Percentiles rank a stretch among this genome's conserved stretches.
These are phyloP conservation scores for Leptodactylus fallax DNA, from an alignment of 2,797 vertebrate genomes.

Conservation along the genomic window DNA sequence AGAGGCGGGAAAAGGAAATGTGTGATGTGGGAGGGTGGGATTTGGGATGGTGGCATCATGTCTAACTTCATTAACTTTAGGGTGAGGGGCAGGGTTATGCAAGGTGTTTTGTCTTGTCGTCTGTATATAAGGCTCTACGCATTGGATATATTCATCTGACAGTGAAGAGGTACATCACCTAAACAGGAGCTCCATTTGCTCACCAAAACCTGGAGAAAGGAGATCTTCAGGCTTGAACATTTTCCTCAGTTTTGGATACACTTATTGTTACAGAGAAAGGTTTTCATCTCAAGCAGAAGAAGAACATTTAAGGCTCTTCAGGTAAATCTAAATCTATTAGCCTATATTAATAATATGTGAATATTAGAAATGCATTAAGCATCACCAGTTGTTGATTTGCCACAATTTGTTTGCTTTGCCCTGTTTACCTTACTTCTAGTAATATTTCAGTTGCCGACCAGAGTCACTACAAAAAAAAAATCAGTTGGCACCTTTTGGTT, in stretches of 20 bases:
- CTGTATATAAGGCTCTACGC: conserved; percentile 42
- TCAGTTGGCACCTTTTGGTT: too few species aligned
- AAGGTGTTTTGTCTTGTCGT: conserved; percentile 41
- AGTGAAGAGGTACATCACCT: not conserved
- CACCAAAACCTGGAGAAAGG: not conserved
- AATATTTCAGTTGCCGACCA: not conserved
- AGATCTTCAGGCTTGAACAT: not conserved
- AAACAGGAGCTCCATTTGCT: not conserved
- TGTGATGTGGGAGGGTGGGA: not conserved
- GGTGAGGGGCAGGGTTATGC: conserved; percentile 23
- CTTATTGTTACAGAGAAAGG: not conserved
- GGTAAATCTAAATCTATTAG: not conserved
- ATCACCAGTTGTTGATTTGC: not conserved
- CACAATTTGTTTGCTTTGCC: not conserved
- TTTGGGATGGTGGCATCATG: conserved; percentile 5
- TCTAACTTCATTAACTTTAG: conserved; percentile 17
- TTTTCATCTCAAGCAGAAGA: not conserved
- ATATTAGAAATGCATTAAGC: too few species aligned
- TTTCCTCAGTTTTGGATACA: not conserved
- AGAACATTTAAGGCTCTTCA: not conserved
- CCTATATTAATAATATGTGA: not conserved
- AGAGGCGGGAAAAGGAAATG: conserved; percentile 15
- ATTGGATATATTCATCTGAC: not conserved
- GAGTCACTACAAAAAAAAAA: not conserved
- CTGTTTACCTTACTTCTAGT: not conserved